Conservation (phyloP, 1,140 invertebrate species). For the Platorchestia sp. region DNA sequence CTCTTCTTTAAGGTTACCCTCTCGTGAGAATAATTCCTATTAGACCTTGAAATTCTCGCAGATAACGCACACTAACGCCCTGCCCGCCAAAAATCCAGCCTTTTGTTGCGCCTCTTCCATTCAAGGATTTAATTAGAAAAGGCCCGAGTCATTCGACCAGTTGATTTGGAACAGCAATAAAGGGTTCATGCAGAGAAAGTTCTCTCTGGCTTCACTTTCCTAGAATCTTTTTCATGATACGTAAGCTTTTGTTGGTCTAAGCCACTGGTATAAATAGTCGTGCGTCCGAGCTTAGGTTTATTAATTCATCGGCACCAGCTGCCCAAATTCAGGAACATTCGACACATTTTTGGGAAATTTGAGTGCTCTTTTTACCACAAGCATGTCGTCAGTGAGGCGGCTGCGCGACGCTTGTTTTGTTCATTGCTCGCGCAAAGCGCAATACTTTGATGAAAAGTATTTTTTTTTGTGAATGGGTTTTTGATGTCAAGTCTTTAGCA, state of each 20-base stretch:
- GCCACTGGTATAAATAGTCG: not conserved
- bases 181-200: not conserved
- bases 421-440: no score
- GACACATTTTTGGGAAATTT: not conserved
- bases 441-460: no score
- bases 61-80: slow-evolving; percentile 33
- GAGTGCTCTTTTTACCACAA: not conserved
- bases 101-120: slow-evolving; percentile 19
- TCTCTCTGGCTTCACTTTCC: not conserved
- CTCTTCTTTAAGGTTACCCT: not conserved
- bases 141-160: not conserved
- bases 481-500: no score
- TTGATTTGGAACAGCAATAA: slow-evolving; percentile 38
- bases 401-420: not conserved
- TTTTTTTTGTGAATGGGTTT: no score
- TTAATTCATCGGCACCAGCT: not conserved
- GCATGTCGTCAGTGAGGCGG: not conserved
- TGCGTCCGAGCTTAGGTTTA: not conserved
- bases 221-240: not conserved
- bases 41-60: slow-evolving; percentile 44
- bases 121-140: slow-evolving; percentile 38
- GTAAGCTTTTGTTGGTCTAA: not conserved
- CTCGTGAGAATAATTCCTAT: slow-evolving; percentile 32
- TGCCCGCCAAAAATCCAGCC: not conserved
- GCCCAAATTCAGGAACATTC: not conserved